These are phyloP conservation scores for Tarsius wallacei DNA, from an alignment of 2,797 vertebrate genomes.

Conservation along the genomic window DNA sequence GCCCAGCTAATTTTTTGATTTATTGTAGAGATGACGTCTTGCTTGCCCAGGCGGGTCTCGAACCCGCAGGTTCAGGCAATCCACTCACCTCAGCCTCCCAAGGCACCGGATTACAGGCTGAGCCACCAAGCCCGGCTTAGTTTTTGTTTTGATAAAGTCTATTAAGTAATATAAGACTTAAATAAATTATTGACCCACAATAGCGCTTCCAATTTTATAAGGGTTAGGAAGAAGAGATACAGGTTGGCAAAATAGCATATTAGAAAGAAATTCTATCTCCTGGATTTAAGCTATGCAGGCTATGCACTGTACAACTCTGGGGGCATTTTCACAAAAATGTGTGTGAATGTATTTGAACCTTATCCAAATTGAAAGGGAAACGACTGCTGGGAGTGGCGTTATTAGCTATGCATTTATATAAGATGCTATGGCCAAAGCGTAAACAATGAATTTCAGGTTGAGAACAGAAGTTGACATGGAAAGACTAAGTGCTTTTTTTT, in stretches of 20 bases:
- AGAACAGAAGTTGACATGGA: background rate
- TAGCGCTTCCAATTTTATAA: background rate
- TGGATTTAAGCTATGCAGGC: background rate
- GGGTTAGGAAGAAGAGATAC: background rate
- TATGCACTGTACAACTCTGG: background rate
- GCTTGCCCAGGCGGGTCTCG: too few species aligned
- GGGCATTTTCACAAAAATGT: background rate
- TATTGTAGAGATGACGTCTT: too few species aligned
- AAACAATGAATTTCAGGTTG: background rate
- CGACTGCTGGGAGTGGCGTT: background rate
- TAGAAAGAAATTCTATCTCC: background rate
- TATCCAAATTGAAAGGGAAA: constrained; percentile 5
- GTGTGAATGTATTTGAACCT: background rate
- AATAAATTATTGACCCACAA: background rate
- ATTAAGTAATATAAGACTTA: background rate
- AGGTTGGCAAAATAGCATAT: background rate
- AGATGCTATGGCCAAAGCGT: background rate
- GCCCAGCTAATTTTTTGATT: too few species aligned
- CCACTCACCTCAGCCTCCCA: too few species aligned
- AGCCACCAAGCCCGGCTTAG: too few species aligned
- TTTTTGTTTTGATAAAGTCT: background rate
- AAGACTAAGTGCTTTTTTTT: background rate
- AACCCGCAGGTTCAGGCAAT: too few species aligned
- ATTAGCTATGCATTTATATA: background rate
- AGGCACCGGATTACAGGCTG: too few species aligned